Conservation (phyloP, 2,797 vertebrate genomes). For the Pseudomugil tenellus region DNA sequence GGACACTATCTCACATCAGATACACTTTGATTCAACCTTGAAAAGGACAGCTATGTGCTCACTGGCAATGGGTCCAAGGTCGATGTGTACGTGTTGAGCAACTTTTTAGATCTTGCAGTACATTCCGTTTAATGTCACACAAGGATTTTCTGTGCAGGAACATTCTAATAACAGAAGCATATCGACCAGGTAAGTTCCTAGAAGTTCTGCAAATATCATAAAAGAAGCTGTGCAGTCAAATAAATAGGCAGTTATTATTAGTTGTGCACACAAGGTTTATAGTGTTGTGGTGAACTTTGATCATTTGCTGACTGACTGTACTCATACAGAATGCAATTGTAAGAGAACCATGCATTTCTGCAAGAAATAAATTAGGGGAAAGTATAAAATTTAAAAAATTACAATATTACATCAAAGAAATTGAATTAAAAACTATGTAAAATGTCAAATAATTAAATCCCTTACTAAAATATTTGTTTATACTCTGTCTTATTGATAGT, state of each 20-base stretch:
- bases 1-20: background rate
- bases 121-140: constrained; percentile 18
- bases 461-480: background rate
- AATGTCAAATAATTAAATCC: background rate
- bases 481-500: background rate
- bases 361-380: background rate
- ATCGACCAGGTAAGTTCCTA: constrained; percentile 55
- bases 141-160: constrained; percentile 5
- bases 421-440: background rate
- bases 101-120: constrained; percentile 30
- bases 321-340: background rate
- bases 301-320: background rate
- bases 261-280: background rate
- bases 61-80: constrained; percentile 72
- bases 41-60: constrained; percentile 36
- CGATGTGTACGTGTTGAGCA: constrained; percentile 50
- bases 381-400: background rate
- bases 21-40: constrained; percentile 21
- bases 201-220: background rate
- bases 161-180: constrained; percentile 12
- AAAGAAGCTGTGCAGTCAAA: background rate
- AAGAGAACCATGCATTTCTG: background rate
- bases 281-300: constrained; percentile 20
- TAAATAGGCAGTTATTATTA: background rate
- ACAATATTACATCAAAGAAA: background rate